Conservation (phyloP, 2,888 invertebrate species). For the Isoperla grammatica region DNA sequence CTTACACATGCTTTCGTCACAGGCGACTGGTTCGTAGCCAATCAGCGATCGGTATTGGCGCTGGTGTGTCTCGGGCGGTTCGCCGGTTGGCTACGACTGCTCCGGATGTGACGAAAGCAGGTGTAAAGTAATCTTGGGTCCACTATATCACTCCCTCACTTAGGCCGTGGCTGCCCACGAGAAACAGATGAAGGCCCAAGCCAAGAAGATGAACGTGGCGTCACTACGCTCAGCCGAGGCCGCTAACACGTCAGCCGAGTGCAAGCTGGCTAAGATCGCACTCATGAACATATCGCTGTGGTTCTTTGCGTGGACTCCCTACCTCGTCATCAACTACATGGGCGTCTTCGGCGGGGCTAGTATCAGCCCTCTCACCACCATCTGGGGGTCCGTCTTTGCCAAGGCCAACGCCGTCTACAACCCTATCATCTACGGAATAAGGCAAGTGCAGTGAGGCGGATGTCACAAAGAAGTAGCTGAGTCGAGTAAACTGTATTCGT, state of each 20-base stretch:
- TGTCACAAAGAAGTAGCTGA: no score
- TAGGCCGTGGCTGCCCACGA: constrained; percentile 80
- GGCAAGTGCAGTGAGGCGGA: constrained; percentile 53
- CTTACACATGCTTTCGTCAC: no score
- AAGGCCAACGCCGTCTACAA: constrained; percentile 89
- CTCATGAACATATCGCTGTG: constrained; percentile 84
- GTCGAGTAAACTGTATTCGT: no score
- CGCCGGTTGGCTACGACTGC: no score
- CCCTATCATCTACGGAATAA: constrained; percentile 86
- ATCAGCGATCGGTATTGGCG: no score
- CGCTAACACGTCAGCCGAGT: constrained; percentile 74
- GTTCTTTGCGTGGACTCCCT: constrained; percentile 92
- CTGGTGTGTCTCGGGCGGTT: no score
- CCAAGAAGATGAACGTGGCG: constrained; percentile 91
- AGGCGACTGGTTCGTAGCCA: no score
- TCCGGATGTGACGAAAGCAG: no score
- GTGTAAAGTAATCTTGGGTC: no score
- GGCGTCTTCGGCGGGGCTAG: constrained; percentile 70
- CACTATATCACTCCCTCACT: no score
- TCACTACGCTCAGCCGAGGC: constrained; percentile 75
- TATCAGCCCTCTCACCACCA: constrained; percentile 73
- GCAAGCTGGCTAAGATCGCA: constrained; percentile 84
- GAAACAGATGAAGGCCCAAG: constrained; percentile 81
- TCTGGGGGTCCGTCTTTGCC: constrained; percentile 87
- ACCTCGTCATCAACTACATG: constrained; percentile 72